Percentiles rank a stretch among this genome's conserved stretches.
Conservation (phyloP, 2,797 vertebrate genomes). For the Siniperca obscura region DNA sequence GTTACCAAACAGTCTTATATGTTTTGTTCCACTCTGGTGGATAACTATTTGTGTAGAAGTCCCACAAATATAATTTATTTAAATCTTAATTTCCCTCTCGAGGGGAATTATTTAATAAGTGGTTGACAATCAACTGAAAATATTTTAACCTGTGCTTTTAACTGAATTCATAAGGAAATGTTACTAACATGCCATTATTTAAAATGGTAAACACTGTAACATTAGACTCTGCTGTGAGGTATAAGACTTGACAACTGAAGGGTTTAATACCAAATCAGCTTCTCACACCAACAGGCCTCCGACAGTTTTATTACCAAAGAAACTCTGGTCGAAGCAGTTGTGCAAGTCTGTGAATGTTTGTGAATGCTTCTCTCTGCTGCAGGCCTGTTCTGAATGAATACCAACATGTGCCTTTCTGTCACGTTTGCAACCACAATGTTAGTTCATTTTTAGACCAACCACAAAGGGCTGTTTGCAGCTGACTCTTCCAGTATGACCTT, state of each 20-base stretch:
- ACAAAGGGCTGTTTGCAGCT: conserved; percentile 68
- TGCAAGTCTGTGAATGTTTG: conserved; percentile 62
- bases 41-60: conserved; percentile 64
- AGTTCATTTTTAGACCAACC: conserved; percentile 64
- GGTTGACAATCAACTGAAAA: conserved; percentile 89
- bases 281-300: conserved; percentile 75
- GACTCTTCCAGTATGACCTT: conserved; percentile 62
- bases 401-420: conserved; percentile 79
- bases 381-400: conserved; percentile 59
- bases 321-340: conserved; percentile 53
- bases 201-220: conserved; percentile 73
- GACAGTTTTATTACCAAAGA: conserved; percentile 75
- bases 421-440: conserved; percentile 59
- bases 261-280: conserved; percentile 69
- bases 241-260: conserved; percentile 33
- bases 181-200: conserved; percentile 78
- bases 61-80: conserved; percentile 77
- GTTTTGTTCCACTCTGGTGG: conserved; percentile 62
- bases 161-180: conserved; percentile 61
- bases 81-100: conserved; percentile 71
- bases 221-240: conserved; percentile 55
- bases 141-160: conserved; percentile 70
- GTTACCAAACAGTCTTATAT: conserved; percentile 80
- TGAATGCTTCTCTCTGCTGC: conserved; percentile 57
- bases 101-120: conserved; percentile 75